Evolutionary conservation across 2,888 invertebrate genomes (phyloP).

Genomic region (Schizaphis graminum): DNA sequence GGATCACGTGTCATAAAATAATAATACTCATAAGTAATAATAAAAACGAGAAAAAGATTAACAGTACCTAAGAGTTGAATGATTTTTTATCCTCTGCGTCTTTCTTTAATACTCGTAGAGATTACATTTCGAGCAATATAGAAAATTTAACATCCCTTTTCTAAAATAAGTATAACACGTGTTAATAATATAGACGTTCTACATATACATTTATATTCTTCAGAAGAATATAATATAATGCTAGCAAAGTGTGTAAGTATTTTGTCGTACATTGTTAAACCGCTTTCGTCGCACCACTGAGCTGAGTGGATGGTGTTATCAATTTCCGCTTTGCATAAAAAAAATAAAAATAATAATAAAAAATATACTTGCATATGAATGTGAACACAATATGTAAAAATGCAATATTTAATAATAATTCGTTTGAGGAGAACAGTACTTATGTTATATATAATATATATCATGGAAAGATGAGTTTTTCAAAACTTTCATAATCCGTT

Average conservation of each 20-base stretch:
- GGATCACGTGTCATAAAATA: background rate
- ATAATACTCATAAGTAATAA: background rate
- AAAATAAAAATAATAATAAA: background rate
- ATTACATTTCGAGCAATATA: background rate
- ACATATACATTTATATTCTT: background rate
- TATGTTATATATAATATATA: background rate
- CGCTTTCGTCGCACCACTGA: background rate
- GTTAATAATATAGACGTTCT: background rate
- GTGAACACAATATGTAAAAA: slow-evolving; percentile 36
- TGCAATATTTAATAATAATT: slow-evolving; percentile 47
- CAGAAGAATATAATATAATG: background rate
- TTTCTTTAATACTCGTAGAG: background rate
- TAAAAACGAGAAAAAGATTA: background rate
- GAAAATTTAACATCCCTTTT: background rate
- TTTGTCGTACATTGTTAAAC: slow-evolving; percentile 46
- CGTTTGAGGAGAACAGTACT: background rate
- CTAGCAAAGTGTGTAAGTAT: background rate
- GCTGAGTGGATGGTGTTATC: slow-evolving; percentile 19
- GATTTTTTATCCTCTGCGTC: background rate
- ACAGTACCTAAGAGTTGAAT: background rate
- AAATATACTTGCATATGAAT: slow-evolving; percentile 24
- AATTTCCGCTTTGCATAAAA: slow-evolving; percentile 34
- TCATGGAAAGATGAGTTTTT: background rate
- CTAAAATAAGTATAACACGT: background rate
- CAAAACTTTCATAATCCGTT: slow-evolving; percentile 21